phyloP scores from a whole-genome alignment of 2,113 vertebrate genomes.

The Plecturocebus donacophilus region DNA sequence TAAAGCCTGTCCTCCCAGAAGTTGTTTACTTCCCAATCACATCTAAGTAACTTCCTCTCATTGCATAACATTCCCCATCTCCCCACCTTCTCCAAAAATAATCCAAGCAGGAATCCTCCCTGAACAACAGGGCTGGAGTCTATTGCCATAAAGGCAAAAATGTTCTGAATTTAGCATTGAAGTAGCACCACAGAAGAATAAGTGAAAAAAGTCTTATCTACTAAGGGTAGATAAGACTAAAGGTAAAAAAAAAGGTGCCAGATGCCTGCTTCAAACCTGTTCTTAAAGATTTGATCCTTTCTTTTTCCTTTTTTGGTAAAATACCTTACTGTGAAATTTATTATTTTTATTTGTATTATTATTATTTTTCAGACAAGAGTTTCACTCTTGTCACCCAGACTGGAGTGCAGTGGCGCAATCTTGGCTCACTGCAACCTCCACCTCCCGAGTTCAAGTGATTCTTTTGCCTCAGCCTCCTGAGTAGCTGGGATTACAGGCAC shows the following conservation, averaged over 20 bases:
- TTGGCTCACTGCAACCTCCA: no score
- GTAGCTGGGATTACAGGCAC: no score
- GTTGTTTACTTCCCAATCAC: not conserved
- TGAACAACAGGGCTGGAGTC: not conserved
- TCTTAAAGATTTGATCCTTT: not conserved
- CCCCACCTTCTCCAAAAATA: not conserved
- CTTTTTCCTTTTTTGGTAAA: not conserved
- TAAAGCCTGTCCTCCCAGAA: not conserved
- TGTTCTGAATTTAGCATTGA: not conserved
- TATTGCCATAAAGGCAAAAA: not conserved
- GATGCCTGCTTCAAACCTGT: not conserved
- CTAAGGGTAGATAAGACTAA: not conserved
- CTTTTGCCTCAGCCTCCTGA: no score
- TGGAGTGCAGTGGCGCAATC: no score
- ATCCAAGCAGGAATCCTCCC: not conserved
- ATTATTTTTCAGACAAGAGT: no score
- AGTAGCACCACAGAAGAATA: not conserved
- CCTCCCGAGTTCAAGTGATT: no score
- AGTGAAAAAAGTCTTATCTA: not conserved
- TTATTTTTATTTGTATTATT: no score
- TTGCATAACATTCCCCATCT: not conserved
- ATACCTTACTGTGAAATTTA: conserved; percentile 55
- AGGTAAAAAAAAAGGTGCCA: not conserved
- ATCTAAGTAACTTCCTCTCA: not conserved
- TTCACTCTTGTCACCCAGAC: no score